A percentile compares a stretch with the other conserved stretches of the same genome.
Evolutionary conservation across 2,113 vertebrate species (phyloP).

Genomic region (Euleptes europaea): DNA sequence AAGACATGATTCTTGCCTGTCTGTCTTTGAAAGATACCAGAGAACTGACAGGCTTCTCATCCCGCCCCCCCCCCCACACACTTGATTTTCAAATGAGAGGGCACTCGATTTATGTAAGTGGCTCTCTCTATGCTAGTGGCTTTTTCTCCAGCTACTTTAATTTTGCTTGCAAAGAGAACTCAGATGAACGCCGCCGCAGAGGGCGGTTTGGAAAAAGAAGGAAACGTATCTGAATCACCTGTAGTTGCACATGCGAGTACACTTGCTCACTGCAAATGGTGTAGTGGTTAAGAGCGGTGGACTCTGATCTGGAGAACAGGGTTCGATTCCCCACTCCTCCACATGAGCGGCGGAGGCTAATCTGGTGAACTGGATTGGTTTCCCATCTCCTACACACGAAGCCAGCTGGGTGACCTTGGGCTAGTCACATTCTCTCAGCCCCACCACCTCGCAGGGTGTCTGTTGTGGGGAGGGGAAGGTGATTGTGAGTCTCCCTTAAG

Average conservation of each 20-base stretch:
- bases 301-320: no score
- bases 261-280: no score
- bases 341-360: no score
- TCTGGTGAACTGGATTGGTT: no score
- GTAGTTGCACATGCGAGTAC: not conserved
- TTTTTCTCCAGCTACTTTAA: conserved; percentile 21
- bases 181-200: conserved; percentile 40
- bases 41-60: conserved; percentile 31
- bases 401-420: no score
- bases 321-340: no score
- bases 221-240: conserved; percentile 35
- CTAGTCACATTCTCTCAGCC: no score
- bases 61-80: not conserved
- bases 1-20: conserved; percentile 50
- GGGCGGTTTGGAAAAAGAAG: conserved; percentile 36
- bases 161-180: conserved; percentile 56
- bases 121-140: conserved; percentile 30
- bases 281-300: no score
- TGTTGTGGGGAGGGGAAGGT: no score
- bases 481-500: no score
- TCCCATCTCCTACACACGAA: no score
- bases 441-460: no score
- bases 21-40: conserved; percentile 44
- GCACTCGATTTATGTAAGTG: not conserved
- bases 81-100: not conserved